Conservation (phyloP, 2,797 vertebrate genomes). For the Manis crassicaudata region DNA sequence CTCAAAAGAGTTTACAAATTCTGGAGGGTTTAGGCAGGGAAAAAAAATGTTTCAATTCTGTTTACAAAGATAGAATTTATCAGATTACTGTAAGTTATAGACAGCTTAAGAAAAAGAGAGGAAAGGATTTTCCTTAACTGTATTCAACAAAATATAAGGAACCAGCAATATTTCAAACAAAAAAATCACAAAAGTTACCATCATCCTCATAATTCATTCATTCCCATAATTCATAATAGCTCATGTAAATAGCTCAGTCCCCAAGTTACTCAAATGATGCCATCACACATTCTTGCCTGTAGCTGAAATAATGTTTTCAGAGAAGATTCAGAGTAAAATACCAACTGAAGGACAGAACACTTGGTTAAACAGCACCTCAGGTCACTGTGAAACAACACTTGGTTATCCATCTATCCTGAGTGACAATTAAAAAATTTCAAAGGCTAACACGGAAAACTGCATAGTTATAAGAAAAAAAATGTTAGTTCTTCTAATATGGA, state of each 20-base stretch:
- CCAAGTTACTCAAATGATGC: too few relatives aligned
- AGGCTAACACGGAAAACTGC: neutral
- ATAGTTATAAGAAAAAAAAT: neutral
- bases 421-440: neutral
- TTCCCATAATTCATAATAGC: neutral
- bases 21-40: neutral
- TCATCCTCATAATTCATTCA: neutral
- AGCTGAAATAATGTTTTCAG: neutral
- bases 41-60: neutral
- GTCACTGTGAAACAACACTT: neutral
- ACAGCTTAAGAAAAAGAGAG: neutral
- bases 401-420: neutral
- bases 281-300: neutral
- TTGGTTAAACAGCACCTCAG: neutral
- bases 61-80: neutral
- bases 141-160: neutral
- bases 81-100: neutral
- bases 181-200: neutral
- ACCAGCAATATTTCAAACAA: neutral
- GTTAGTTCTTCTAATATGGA: neutral
- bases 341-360: too few relatives aligned
- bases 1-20: neutral
- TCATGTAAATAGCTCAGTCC: too few relatives aligned
- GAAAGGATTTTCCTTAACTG: neutral
- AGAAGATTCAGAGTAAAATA: neutral